phyloP scores from a whole-genome alignment of 2,797 vertebrate species.

The Acridotheres tristis region DNA sequence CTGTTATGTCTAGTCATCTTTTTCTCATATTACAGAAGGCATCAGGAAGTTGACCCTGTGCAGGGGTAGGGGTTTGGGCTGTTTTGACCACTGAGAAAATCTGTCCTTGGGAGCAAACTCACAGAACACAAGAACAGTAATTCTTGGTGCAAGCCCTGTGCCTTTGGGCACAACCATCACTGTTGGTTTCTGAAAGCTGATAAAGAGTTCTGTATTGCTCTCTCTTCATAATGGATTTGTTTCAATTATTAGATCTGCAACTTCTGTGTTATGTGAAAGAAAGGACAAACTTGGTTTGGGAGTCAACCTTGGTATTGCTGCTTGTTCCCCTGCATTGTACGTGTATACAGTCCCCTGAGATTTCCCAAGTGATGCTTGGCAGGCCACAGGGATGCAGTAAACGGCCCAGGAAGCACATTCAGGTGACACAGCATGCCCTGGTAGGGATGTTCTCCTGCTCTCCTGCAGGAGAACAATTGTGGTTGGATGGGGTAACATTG shows the following conservation, averaged over 20 bases:
- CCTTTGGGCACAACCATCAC: not conserved
- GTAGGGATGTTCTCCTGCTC: not conserved
- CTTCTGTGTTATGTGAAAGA: not conserved
- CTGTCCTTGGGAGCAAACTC: not conserved
- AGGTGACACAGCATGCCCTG: not conserved
- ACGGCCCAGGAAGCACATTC: not conserved
- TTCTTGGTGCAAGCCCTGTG: not conserved
- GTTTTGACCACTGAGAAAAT: not conserved
- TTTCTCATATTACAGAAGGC: not conserved
- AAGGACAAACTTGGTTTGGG: not conserved
- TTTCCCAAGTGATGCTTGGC: not conserved
- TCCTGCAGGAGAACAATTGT: not conserved
- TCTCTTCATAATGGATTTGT: not conserved
- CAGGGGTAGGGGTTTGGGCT: not conserved
- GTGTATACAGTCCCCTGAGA: not conserved
- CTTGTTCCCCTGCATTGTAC: not conserved
- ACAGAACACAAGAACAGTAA: not conserved
- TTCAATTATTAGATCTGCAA: not conserved
- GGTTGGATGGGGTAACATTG: not conserved
- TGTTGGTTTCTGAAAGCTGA: not conserved
- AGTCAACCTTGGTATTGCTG: not conserved
- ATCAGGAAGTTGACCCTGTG: not conserved
- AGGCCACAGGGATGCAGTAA: not conserved
- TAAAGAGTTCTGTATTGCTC: not conserved
- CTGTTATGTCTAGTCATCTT: not conserved